These are phyloP conservation scores for Laterallus jamaicensis DNA, from an alignment of 2,113 vertebrate species.

Conservation along the genomic window DNA sequence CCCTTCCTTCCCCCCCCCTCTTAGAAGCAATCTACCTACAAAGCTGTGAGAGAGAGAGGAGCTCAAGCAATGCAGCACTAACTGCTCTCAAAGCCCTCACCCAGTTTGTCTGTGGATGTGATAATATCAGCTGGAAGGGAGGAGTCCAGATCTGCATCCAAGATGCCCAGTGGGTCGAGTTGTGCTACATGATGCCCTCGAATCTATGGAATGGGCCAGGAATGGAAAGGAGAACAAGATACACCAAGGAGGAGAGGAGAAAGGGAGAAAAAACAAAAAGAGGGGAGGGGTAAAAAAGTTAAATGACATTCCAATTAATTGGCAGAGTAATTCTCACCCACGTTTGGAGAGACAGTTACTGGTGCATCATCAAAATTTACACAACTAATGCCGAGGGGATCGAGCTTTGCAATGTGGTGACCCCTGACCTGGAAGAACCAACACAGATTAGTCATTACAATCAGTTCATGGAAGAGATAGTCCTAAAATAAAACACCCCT, in stretches of 20 bases:
- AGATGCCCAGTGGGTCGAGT: constrained; percentile 98
- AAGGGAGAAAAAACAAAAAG: constrained; percentile 72
- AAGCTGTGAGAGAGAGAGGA: constrained; percentile 74
- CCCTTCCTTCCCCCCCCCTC: constrained; percentile 4
- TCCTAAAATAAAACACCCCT: neutral
- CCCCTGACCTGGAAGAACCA: constrained; percentile 90
- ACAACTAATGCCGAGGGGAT: constrained; percentile 96
- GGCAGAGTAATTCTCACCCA: constrained; percentile 88
- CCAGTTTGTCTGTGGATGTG: constrained; percentile 98
- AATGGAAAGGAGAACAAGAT: constrained; percentile 50
- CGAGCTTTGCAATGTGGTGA: constrained; percentile 94
- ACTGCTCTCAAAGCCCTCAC: constrained; percentile 86
- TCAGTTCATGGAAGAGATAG: neutral
- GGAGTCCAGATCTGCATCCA: constrained; percentile 99
- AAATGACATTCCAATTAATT: constrained; percentile 77
- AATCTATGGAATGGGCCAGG: constrained; percentile 86
- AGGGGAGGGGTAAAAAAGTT: constrained; percentile 78
- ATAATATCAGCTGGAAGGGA: constrained; percentile 97
- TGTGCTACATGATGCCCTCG: constrained; percentile 99
- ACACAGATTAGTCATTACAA: constrained; percentile 75
- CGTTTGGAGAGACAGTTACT: constrained; percentile 87
- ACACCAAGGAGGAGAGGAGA: neutral
- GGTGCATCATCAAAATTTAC: constrained; percentile 94
- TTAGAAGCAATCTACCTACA: constrained; percentile 53
- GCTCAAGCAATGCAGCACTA: constrained; percentile 76